These are phyloP conservation scores for Agrilus planipennis DNA, from an alignment of 1,140 invertebrate genomes.

Conservation along the genomic window DNA sequence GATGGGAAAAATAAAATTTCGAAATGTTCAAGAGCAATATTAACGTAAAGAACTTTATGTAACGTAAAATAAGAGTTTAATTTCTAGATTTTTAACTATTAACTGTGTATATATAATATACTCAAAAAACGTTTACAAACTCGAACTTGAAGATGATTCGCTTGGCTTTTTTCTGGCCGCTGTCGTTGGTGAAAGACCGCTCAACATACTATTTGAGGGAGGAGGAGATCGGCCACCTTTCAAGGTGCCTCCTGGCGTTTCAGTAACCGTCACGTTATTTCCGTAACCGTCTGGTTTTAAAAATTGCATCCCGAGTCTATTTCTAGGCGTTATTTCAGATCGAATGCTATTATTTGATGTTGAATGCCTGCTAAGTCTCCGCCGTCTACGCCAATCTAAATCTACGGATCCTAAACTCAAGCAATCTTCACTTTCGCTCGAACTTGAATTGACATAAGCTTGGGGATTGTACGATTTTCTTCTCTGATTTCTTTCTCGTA, in stretches of 20 bases:
- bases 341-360: conserved; percentile 30
- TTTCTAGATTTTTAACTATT: neutral
- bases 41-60: too few species aligned
- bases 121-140: conserved; percentile 29
- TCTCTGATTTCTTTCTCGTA: conserved; percentile 38
- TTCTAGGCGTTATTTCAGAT: conserved; percentile 21
- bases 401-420: conserved; percentile 31
- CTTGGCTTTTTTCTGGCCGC: conserved; percentile 8
- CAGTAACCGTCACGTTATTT: too few species aligned
- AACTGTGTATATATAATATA: neutral
- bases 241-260: conserved; percentile 16
- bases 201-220: conserved; percentile 30
- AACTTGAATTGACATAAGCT: conserved; percentile 34
- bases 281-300: conserved; percentile 23
- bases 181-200: conserved; percentile 31
- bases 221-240: conserved; percentile 29
- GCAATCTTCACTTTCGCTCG: conserved; percentile 28
- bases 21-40: too few species aligned
- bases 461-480: conserved; percentile 43
- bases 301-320: conserved; percentile 19
- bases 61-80: too few species aligned
- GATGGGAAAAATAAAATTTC: too few species aligned
- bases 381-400: conserved; percentile 30
- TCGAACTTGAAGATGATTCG: conserved; percentile 28
- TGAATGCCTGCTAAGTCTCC: conserved; percentile 25